A percentile compares a stretch with the other conserved stretches of the same genome.
phyloP scores from a whole-genome alignment of 2,113 vertebrate genomes.

The Hirundichthys speculiger region DNA sequence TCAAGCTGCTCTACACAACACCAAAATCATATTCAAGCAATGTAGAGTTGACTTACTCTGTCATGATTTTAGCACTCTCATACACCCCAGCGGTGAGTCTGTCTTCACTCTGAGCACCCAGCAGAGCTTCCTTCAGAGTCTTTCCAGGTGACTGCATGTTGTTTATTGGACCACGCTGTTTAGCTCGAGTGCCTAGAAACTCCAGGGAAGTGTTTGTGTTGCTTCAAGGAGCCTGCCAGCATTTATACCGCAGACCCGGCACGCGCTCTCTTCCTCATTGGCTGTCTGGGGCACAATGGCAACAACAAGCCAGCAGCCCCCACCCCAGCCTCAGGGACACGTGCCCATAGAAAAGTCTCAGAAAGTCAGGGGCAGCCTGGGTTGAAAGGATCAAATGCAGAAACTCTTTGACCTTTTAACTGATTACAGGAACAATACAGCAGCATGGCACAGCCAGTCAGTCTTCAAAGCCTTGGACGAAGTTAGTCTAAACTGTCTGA shows the following conservation, averaged over 20 bases:
- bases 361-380: constrained; percentile 46
- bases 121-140: constrained; percentile 88
- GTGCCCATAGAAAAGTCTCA: constrained; percentile 74
- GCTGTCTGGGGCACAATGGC: constrained; percentile 63
- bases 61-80: constrained; percentile 95
- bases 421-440: constrained; percentile 6
- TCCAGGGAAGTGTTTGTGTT: constrained; percentile 39
- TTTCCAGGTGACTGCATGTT: constrained; percentile 87
- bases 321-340: constrained; percentile 51
- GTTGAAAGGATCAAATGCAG: constrained; percentile 62
- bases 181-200: constrained; percentile 12
- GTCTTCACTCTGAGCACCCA: constrained; percentile 85
- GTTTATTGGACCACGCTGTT: not conserved
- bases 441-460: no score
- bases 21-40: not conserved
- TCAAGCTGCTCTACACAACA: not conserved
- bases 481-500: no score
- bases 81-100: constrained; percentile 93
- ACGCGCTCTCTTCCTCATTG: constrained; percentile 76
- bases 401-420: constrained; percentile 55
- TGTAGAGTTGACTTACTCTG: constrained; percentile 85
- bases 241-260: constrained; percentile 72
- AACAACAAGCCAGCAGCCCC: constrained; percentile 40
- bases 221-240: constrained; percentile 4
- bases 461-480: no score